These are phyloP conservation scores for Meleagris gallopavo DNA, from an alignment of 2,113 vertebrate genomes.

Conservation along the genomic window DNA sequence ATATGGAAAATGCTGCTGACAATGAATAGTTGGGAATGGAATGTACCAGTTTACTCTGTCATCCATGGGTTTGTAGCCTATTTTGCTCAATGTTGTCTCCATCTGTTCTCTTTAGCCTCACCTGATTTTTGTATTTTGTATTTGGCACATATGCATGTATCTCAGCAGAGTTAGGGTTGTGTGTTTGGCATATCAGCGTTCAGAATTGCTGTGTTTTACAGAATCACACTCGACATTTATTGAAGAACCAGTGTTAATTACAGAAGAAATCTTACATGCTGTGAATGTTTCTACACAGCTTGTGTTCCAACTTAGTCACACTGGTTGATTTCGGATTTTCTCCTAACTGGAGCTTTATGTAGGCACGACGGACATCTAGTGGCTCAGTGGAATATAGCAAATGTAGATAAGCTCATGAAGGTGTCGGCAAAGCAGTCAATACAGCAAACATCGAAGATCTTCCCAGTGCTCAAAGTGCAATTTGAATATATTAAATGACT, in stretches of 20 bases:
- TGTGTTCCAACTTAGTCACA: not conserved
- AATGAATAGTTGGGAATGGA: not conserved
- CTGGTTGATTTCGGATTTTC: not conserved
- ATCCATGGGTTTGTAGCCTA: not conserved
- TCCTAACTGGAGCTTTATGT: not conserved
- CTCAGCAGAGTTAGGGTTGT: not conserved
- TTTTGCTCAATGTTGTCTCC: not conserved
- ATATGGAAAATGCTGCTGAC: not conserved
- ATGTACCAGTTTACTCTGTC: not conserved
- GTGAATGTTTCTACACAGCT: not conserved
- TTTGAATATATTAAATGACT: not conserved
- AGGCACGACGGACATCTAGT: conserved; percentile 59
- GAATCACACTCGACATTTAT: not conserved
- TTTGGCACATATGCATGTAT: not conserved
- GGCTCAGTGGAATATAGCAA: not conserved
- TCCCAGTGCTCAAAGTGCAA: not conserved
- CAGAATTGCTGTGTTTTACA: not conserved
- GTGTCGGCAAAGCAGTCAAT: not conserved
- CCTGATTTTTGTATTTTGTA: not conserved
- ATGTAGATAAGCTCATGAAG: not conserved
- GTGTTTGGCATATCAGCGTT: not conserved
- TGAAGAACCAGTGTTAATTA: not conserved
- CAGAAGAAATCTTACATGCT: not conserved
- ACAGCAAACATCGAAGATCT: not conserved
- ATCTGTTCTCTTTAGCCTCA: not conserved